Evolutionary conservation across 2,888 invertebrate genomes (phyloP).

Genomic region (Mechanitis mazaeus): DNA sequence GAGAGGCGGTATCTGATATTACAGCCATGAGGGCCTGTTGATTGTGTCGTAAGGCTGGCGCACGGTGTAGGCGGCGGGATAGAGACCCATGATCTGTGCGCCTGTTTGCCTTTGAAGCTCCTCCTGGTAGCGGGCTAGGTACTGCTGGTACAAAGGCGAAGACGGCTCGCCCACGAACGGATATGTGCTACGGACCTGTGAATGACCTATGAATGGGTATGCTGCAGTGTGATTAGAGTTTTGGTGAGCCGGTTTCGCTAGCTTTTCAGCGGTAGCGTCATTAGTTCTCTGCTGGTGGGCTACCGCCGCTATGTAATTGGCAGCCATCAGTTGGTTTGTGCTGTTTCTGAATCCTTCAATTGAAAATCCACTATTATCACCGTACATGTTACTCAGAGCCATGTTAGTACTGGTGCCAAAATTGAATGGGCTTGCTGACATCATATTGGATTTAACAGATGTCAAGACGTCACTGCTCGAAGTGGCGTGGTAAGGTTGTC

Average conservation of each 20-base stretch:
- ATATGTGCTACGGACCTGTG: constrained; percentile 77
- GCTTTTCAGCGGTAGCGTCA: constrained; percentile 56
- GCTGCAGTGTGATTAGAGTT: constrained; percentile 61
- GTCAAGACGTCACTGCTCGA: constrained; percentile 71
- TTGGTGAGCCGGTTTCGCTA: constrained; percentile 70
- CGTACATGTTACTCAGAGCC: constrained; percentile 75
- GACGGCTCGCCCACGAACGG: constrained; percentile 80
- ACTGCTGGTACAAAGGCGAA: constrained; percentile 84
- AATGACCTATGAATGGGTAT: constrained; percentile 79
- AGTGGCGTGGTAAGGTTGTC: constrained; percentile 75
- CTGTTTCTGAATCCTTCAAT: constrained; percentile 80
- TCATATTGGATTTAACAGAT: constrained; percentile 76
- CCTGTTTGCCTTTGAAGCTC: constrained; percentile 77
- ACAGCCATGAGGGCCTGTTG: constrained; percentile 83
- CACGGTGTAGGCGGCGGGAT: constrained; percentile 82
- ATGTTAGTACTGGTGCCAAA: constrained; percentile 84
- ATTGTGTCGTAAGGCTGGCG: constrained; percentile 84
- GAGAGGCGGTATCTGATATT: constrained; percentile 35
- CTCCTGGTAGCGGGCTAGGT: constrained; percentile 79
- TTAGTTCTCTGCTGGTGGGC: constrained; percentile 64
- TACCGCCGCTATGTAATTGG: constrained; percentile 70
- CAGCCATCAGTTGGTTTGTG: constrained; percentile 78
- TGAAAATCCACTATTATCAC: constrained; percentile 81
- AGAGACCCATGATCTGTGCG: constrained; percentile 79
- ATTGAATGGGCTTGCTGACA: constrained; percentile 90